Evolutionary conservation across 1,140 invertebrate genomes (phyloP), one percentile per base, ranked within the genome.

Genomic region (Platyura marginata): DNA sequence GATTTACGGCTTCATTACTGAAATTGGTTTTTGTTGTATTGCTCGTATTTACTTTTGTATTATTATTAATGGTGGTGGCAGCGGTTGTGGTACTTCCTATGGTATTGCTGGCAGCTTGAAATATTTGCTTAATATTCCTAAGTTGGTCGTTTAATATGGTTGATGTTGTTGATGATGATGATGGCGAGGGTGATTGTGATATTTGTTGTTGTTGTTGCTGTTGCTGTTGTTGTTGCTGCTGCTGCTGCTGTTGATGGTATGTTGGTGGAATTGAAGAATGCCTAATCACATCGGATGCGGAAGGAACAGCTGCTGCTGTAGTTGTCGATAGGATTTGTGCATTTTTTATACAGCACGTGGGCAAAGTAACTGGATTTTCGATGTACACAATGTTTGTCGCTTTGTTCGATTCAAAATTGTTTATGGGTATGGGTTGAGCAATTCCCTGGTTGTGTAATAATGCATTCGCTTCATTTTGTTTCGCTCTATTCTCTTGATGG

Each of bases 241-340:
- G 44, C 25, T 43, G 43, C 15, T 46, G 40, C 33, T 44, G 45
- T 10, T 43, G 36, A 36, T 35, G 43, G 39, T 43, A 44, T 29
- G 13, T 29, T 15, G 40, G 21, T 1, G 43, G 21, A 16, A 19
- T 16, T 19, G n/a, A 18, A n/a, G n/a, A n/a, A n/a, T n/a, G n/a
- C n/a, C n/a, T n/a, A n/a, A n/a, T n/a, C n/a, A n/a, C n/a, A n/a
- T n/a, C n/a, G n/a, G n/a, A n/a, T n/a, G n/a, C n/a, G n/a, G n/a
- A n/a, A n/a, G n/a, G n/a, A n/a, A n/a, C n/a, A n/a, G n/a, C 13
- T 34, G 13, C 33, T 34, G 15, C 16, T 48, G 47, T 39, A n/a
- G n/a, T n/a, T 44, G 45, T 13, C 47, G 46, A 5, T 40, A 42
- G 25, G 55, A 47, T 33, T 42, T 29, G 25, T 13, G 25, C 6